phyloP scores from a whole-genome alignment of 2,888 invertebrate genomes.

The Epinotia brunnichana region DNA sequence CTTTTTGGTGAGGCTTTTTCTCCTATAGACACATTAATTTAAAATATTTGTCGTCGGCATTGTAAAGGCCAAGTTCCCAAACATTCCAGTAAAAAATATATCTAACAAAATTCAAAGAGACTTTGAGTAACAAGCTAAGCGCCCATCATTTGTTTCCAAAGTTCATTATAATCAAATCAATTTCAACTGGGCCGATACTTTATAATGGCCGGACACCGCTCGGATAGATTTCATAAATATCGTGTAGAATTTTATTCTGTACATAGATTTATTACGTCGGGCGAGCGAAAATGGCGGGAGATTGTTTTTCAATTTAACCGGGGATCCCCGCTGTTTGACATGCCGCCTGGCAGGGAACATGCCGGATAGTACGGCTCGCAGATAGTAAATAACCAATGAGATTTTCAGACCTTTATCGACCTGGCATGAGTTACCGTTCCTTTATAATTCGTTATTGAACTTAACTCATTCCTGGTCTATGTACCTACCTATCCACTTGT shows the following conservation, averaged over 20 bases:
- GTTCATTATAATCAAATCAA: conserved; percentile 43
- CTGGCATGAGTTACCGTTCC: conserved; percentile 1
- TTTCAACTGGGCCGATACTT: conserved; percentile 47
- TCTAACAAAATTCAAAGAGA: conserved; percentile 27
- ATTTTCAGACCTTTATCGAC: conserved; percentile 38
- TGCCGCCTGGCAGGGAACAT: conserved; percentile 66
- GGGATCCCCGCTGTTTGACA: conserved; percentile 80
- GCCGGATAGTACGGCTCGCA: conserved; percentile 21
- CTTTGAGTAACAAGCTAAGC: conserved; percentile 33
- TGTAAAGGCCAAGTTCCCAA: conserved; percentile 14
- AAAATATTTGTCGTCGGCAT: not conserved
- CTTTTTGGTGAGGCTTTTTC: not conserved
- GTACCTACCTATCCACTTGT: not conserved
- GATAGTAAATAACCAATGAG: conserved; percentile 53
- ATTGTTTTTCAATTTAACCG: conserved; percentile 84
- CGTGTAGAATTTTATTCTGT: conserved; percentile 80
- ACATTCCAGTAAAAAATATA: conserved; percentile 8
- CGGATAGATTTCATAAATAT: conserved; percentile 83
- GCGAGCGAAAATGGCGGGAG: conserved; percentile 83
- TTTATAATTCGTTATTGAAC: not conserved
- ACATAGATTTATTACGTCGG: conserved; percentile 84
- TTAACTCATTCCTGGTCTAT: not conserved
- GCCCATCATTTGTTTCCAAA: conserved; percentile 43
- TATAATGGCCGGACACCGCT: conserved; percentile 60
- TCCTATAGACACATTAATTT: no score